Evolutionary conservation across 2,113 vertebrate species (phyloP).

Genomic region (Rhinopomastus cyanomelas): DNA sequence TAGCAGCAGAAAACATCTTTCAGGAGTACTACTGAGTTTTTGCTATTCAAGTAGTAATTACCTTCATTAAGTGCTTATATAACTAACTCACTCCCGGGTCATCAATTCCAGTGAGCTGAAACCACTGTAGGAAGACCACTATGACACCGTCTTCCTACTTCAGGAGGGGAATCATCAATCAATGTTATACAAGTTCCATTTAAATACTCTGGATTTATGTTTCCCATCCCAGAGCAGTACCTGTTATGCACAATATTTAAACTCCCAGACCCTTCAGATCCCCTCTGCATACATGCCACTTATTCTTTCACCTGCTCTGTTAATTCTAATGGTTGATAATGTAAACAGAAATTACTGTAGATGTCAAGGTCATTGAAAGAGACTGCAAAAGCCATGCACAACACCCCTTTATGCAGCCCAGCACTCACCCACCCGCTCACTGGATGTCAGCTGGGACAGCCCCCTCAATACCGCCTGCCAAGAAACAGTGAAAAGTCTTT

Average conservation of each 20-base stretch:
- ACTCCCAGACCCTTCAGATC: neutral
- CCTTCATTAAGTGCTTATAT: neutral
- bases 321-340: neutral
- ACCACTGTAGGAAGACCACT: neutral
- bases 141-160: neutral
- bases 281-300: neutral
- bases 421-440: neutral
- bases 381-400: neutral
- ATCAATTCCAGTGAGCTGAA: neutral
- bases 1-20: neutral
- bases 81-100: neutral
- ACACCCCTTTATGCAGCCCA: neutral
- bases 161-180: neutral
- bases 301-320: neutral
- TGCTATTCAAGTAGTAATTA: neutral
- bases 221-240: neutral
- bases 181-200: neutral
- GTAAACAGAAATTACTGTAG: neutral
- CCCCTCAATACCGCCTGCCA: neutral
- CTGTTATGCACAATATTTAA: neutral
- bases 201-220: neutral
- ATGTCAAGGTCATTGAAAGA: neutral
- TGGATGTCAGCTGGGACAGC: too few relatives aligned
- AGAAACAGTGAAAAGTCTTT: neutral
- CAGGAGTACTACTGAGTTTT: neutral